Evolutionary conservation across 2,888 invertebrate genomes (phyloP).

Genomic region (Cacoxenus indagator): DNA sequence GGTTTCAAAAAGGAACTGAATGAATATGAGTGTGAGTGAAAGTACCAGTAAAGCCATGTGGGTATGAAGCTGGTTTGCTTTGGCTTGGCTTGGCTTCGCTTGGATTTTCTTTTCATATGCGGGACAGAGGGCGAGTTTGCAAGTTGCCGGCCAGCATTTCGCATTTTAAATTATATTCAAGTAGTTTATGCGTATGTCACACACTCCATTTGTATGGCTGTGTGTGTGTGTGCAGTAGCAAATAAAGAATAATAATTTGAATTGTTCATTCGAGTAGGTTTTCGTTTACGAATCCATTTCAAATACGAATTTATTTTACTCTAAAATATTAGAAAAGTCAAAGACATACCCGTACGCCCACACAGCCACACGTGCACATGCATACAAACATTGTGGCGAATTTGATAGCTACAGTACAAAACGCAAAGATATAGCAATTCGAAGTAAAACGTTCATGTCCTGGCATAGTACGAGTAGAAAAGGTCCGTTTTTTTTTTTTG

Average conservation of each 20-base stretch:
- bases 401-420: conserved; percentile 25
- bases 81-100: background rate
- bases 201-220: conserved; percentile 8
- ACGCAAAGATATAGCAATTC: conserved; percentile 19
- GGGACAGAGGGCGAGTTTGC: conserved; percentile 15
- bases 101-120: background rate
- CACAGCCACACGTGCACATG: conserved; percentile 39
- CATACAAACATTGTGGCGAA: background rate
- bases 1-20: conserved; percentile 5
- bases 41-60: too few species aligned
- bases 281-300: conserved; percentile 68
- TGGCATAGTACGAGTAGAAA: too few species aligned
- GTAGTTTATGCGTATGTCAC: conserved; percentile 42
- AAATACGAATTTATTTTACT: conserved; percentile 67
- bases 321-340: conserved; percentile 69
- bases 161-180: conserved; percentile 66
- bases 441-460: conserved; percentile 42
- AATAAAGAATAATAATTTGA: conserved; percentile 51
- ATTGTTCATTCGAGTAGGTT: conserved; percentile 59
- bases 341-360: conserved; percentile 48
- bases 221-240: conserved; percentile 42
- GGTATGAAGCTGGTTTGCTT: too few species aligned
- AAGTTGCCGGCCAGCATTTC: conserved; percentile 38
- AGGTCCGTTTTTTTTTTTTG: too few species aligned
- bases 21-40: too few species aligned